phyloP scores from a whole-genome alignment of 2,797 vertebrate species.

The Hephaestus fuliginosus region DNA sequence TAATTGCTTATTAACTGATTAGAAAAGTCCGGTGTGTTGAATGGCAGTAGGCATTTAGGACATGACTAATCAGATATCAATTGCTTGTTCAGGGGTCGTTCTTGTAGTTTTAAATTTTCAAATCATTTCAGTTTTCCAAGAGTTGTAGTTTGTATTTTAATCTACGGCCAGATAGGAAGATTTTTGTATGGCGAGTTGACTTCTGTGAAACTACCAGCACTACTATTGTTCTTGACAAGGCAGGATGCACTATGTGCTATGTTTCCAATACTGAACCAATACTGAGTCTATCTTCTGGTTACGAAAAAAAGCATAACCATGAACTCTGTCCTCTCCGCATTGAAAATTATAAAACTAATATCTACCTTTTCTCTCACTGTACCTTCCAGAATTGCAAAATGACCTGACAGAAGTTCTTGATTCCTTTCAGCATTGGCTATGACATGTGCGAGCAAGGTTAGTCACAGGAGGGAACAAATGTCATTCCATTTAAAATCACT shows the following conservation, averaged over 20 bases:
- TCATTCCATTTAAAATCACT: slow-evolving; percentile 65
- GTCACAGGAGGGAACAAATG: slow-evolving; percentile 45
- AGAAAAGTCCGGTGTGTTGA: slow-evolving; percentile 16
- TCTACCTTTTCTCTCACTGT: slow-evolving; percentile 14
- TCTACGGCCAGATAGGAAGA: not conserved
- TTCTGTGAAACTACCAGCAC: slow-evolving; percentile 5
- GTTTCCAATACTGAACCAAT: slow-evolving; percentile 1
- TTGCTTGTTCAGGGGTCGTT: not conserved
- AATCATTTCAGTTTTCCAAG: not conserved
- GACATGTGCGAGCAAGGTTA: slow-evolving; percentile 48
- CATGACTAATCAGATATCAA: not conserved
- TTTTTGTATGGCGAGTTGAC: not conserved
- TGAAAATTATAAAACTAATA: slow-evolving; percentile 20
- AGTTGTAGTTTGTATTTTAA: not conserved
- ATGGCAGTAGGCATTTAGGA: not conserved
- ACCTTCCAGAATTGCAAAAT: slow-evolving; percentile 25
- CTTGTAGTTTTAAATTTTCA: not conserved
- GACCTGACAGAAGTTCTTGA: slow-evolving; percentile 40
- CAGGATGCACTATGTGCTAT: not conserved
- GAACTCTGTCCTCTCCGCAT: slow-evolving; percentile 29
- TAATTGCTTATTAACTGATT: slow-evolving; percentile 29
- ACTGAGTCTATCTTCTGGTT: not conserved
- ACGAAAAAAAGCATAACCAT: not conserved
- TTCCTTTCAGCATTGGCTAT: slow-evolving; percentile 40
- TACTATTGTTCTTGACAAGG: not conserved